These are phyloP conservation scores for Deroplatys truncata DNA, from an alignment of 2,888 invertebrate genomes.

Conservation along the genomic window DNA sequence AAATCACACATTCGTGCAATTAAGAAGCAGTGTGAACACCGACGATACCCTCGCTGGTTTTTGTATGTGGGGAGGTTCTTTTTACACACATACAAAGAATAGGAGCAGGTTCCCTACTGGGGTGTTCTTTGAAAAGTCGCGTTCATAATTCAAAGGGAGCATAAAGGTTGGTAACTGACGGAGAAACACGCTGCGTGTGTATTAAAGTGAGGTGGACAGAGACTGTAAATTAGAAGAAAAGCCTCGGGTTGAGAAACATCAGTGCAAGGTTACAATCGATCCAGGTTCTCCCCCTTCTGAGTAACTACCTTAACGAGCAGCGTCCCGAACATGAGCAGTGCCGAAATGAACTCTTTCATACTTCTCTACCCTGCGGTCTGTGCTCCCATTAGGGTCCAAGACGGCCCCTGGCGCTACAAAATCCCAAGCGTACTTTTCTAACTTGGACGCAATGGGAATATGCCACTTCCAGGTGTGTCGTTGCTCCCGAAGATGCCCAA, in stretches of 20 bases:
- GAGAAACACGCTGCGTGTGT: background rate
- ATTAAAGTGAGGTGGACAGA: background rate
- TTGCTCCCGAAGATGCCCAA: no score
- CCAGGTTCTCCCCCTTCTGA: background rate
- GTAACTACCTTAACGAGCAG: background rate
- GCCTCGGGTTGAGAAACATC: background rate
- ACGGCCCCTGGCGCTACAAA: background rate
- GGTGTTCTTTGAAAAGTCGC: background rate
- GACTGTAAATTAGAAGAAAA: background rate
- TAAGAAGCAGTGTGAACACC: background rate
- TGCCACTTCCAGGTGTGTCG: no score
- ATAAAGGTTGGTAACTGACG: background rate
- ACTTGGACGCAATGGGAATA: no score
- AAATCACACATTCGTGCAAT: background rate
- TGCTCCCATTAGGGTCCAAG: background rate
- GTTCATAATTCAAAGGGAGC: background rate
- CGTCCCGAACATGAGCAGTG: background rate
- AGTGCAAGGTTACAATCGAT: background rate
- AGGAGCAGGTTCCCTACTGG: background rate
- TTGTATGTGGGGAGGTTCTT: background rate
- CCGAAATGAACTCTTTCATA: background rate
- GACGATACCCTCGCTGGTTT: background rate
- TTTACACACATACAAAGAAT: background rate
- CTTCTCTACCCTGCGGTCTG: background rate
- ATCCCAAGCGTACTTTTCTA: background rate